Conservation (phyloP, 2,888 invertebrate genomes). For the Metacarcinus magister region DNA sequence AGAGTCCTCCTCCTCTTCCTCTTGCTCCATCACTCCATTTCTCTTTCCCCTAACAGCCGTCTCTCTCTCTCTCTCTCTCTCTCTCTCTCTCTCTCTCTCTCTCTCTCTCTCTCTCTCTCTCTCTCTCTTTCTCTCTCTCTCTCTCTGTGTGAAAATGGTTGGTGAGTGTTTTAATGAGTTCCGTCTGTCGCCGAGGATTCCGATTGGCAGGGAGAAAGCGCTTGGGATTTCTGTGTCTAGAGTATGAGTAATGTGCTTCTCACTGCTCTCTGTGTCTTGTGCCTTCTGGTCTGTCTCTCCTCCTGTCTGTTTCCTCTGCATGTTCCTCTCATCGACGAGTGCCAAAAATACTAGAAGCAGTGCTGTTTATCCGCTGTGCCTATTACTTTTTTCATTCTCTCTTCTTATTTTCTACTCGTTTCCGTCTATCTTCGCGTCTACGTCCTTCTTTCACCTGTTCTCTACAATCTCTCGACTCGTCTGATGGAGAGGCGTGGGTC, state of each 20-base stretch:
- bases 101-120: slow-evolving; percentile 26
- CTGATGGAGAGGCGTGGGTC: neutral
- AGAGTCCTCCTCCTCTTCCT: neutral
- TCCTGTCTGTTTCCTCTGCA: no score
- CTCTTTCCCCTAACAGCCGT: neutral
- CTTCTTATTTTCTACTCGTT: neutral
- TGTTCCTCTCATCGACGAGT: no score
- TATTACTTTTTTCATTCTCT: neutral
- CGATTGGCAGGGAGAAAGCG: no score
- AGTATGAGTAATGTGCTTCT: no score
- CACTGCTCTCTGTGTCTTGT: no score
- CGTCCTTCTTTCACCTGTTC: neutral
- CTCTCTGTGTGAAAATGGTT: neutral
- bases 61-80: neutral
- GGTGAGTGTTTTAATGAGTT: no score
- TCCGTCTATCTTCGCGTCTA: neutral
- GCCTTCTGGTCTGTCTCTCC: neutral
- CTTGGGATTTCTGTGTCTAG: no score
- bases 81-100: neutral
- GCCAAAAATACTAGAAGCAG: no score
- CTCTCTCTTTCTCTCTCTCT: neutral
- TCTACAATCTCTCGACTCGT: neutral
- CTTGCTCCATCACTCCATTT: neutral
- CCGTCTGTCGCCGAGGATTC: no score
- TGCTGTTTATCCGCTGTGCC: no score